Evolutionary conservation across 2,113 vertebrate species (phyloP), one percentile per base, ranked within the genome.

Genomic region (Labeo rohita): DNA sequence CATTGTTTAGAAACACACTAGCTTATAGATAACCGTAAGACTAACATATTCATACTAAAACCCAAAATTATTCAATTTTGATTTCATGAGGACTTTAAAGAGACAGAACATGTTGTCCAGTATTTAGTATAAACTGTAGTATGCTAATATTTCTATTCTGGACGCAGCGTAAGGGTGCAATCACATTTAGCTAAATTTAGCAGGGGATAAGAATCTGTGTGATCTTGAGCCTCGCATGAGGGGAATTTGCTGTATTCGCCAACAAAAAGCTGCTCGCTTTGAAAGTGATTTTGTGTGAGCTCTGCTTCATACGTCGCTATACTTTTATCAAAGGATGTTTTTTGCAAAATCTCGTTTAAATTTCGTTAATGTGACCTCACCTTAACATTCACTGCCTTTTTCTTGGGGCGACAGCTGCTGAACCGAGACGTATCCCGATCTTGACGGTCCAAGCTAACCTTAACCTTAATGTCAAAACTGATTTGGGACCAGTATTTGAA

Each of bases 401-500:
- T 91, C 89, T 92, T 92, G 92, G 66, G 92, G 90, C 86, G 92
- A 93, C 92, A 94, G 93, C 92, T 92, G 92, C 93, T 93, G 84
- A 84, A 83, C 88, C 13, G 43, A 28, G 59, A 10, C 73, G 56
- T 47, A 45, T 63, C 77, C 56, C 18, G 3, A 80, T 80, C 77
- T 11, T 63, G 39, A 80, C 39, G 56, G 39, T 80, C 54, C 36
- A 80, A 23, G 21, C 39, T 61, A 63, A 80, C 77, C 77, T 45
- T 47, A 75, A 28, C 45, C 73, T 75, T 2, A 43, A 80, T 61
- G 77, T 80, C 77, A 15, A 23, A 80, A 63, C 54, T 23, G 77
- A 80, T 80, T 63, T 80, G 39, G 56, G 39, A 80, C 39, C 56
- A 28, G 36, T 63, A 43, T 45, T 61, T 63, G 56, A 61, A 80